A percentile compares a stretch with the other conserved stretches of the same genome.
phyloP scores from a whole-genome alignment of 2,113 vertebrate species.

The Suncus etruscus region DNA sequence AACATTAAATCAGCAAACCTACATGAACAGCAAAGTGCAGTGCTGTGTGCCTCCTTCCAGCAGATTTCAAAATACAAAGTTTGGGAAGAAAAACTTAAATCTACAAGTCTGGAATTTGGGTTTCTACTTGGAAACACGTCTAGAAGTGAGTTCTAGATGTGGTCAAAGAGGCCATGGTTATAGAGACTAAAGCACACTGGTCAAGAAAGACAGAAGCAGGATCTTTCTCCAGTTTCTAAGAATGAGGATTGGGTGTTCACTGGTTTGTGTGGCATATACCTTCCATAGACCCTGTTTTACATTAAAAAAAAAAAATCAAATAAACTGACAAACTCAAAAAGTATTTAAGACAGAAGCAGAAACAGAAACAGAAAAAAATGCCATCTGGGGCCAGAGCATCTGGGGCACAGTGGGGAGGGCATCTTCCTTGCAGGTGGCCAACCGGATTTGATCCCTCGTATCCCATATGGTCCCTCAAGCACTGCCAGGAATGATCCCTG shows the following conservation, averaged over 20 bases:
- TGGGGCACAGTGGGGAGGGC: too few relatives aligned
- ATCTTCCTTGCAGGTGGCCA: too few relatives aligned
- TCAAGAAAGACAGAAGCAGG: background rate
- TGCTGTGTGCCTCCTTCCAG: background rate
- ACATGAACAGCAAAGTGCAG: too few relatives aligned
- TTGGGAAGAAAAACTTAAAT: background rate
- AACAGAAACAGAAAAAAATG: slow-evolving; percentile 50
- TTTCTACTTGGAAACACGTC: slow-evolving; percentile 21
- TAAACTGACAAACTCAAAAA: background rate
- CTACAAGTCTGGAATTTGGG: slow-evolving; percentile 5
- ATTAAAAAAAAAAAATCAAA: background rate
- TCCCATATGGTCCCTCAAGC: too few relatives aligned
- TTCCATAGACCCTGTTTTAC: too few relatives aligned
- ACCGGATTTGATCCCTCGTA: too few relatives aligned
- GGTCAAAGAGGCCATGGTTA: background rate
- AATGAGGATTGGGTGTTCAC: too few relatives aligned
- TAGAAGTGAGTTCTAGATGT: background rate
- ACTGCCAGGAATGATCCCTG: too few relatives aligned
- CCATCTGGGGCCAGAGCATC: background rate
- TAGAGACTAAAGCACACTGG: background rate
- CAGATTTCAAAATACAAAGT: background rate
- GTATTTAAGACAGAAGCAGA: background rate
- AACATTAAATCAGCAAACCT: background rate
- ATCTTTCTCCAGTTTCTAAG: too few relatives aligned
- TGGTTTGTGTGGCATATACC: too few relatives aligned